A percentile compares a stretch with the other conserved stretches of the same genome.
Evolutionary conservation across 2,797 vertebrate genomes (phyloP).

Genomic region (Chelonia mydas): DNA sequence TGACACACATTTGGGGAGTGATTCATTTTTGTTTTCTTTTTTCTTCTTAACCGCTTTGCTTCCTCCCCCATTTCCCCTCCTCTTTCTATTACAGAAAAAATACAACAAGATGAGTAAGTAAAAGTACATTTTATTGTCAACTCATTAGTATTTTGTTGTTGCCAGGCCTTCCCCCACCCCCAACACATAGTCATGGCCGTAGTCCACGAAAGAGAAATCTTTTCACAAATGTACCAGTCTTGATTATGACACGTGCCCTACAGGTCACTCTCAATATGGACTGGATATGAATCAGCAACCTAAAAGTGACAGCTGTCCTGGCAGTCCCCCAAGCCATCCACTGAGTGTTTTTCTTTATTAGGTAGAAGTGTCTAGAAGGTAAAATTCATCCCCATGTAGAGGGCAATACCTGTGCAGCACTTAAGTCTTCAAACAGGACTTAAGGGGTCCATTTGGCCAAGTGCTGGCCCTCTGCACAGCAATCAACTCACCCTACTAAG

Average conservation of each 20-base stretch:
- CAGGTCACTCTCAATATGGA: background rate
- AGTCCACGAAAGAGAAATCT: background rate
- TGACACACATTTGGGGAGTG: background rate
- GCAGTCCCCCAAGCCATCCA: background rate
- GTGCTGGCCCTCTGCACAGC: background rate
- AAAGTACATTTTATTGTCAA: background rate
- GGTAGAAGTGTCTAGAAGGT: background rate
- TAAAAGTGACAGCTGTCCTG: background rate
- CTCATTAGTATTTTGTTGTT: background rate
- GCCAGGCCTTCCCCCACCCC: background rate
- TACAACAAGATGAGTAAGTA: background rate
- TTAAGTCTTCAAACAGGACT: constrained; percentile 26
- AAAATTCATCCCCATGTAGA: background rate
- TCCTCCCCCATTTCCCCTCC: rapidly evolving
- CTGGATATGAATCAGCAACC: background rate
- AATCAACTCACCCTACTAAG: background rate
- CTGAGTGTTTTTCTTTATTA: background rate
- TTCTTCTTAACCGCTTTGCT: background rate
- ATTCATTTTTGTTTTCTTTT: background rate
- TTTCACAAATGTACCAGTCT: background rate
- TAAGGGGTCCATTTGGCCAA: background rate
- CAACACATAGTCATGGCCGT: rapidly evolving
- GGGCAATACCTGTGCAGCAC: background rate
- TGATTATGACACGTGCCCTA: background rate
- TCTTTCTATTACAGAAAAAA: background rate